Conservation (phyloP, 2,888 invertebrate genomes). For the Tholera decimalis region DNA sequence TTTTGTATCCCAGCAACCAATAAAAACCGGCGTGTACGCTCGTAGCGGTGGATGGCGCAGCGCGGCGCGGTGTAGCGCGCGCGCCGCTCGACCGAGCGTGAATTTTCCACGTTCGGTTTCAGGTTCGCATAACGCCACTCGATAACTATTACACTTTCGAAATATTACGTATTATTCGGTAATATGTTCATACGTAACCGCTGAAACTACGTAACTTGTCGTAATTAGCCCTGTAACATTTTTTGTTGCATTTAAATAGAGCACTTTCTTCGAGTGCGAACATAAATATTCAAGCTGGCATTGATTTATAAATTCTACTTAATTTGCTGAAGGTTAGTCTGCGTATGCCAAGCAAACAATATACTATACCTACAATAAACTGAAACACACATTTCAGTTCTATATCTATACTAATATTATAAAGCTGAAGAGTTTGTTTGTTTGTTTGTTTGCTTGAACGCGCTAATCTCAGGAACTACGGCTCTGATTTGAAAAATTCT, state of each 20-base stretch:
- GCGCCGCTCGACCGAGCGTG: constrained; percentile 86
- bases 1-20: constrained; percentile 38
- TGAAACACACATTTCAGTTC: not conserved
- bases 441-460: too few species aligned
- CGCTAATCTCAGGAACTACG: too few species aligned
- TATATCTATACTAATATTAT: too few species aligned
- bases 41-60: constrained; percentile 26
- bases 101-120: constrained; percentile 91
- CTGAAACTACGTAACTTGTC: constrained; percentile 74
- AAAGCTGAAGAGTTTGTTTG: too few species aligned
- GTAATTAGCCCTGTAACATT: constrained; percentile 62
- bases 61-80: constrained; percentile 40
- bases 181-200: constrained; percentile 81
- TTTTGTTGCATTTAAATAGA: constrained; percentile 49
- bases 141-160: constrained; percentile 88
- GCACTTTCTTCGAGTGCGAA: constrained; percentile 44
- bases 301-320: constrained; percentile 10
- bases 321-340: not conserved
- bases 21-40: constrained; percentile 27
- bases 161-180: constrained; percentile 89
- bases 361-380: not conserved
- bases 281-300: constrained; percentile 22
- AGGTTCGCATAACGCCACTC: constrained; percentile 85
- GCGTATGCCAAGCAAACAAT: not conserved
- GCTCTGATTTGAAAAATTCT: too few species aligned